Conservation (phyloP, 2,888 invertebrate species). For the Epistrophe eligans region DNA sequence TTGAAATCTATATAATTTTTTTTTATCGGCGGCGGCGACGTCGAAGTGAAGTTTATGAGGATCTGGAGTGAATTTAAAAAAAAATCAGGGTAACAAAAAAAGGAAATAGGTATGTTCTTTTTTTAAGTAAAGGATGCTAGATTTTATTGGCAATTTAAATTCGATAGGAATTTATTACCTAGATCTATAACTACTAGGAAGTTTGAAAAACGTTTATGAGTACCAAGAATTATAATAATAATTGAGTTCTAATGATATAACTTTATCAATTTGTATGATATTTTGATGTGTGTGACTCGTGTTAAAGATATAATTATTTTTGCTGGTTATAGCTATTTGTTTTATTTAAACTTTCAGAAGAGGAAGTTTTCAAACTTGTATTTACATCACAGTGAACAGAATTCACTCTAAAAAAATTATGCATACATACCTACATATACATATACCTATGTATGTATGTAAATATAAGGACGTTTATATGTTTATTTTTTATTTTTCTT, state of each 20-base stretch:
- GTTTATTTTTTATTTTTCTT: too few species aligned
- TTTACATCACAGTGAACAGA: too few species aligned
- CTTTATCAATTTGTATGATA: neutral
- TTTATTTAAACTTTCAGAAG: too few species aligned
- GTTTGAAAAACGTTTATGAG: neutral
- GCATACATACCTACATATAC: too few species aligned
- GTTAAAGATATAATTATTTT: too few species aligned
- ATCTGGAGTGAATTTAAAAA: neutral
- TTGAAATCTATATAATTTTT: slow-evolving; percentile 7
- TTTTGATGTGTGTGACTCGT: too few species aligned
- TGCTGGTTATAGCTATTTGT: too few species aligned
- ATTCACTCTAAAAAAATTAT: too few species aligned
- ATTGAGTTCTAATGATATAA: neutral
- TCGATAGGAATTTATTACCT: slow-evolving; percentile 7
- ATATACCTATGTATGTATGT: too few species aligned
- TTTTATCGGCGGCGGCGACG: neutral
- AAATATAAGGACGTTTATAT: too few species aligned
- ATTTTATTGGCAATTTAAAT: slow-evolving; percentile 13
- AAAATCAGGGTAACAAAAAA: neutral
- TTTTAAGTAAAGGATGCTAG: neutral
- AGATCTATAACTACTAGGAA: neutral
- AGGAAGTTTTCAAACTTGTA: too few species aligned
- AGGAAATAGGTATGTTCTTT: neutral
- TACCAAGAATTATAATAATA: neutral
- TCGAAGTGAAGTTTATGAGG: neutral